Percentiles rank a stretch among this genome's conserved stretches.
phyloP scores from a whole-genome alignment of 2,113 vertebrate species.

The Gallinago jamesoni region DNA sequence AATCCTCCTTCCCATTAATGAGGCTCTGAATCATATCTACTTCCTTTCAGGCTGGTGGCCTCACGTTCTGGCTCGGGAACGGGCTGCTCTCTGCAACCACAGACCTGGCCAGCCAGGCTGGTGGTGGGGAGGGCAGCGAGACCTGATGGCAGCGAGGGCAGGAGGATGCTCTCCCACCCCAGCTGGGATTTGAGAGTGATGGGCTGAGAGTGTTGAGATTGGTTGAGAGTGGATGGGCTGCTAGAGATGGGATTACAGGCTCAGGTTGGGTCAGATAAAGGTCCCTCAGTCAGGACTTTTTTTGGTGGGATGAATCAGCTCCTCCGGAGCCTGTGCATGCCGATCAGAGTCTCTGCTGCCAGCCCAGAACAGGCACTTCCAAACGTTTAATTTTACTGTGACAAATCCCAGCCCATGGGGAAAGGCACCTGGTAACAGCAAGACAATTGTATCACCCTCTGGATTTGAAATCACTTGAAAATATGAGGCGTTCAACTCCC shows the following conservation, averaged over 20 bases:
- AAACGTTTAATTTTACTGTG: background rate
- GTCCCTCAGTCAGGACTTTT: background rate
- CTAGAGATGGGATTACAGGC: background rate
- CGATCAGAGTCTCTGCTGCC: background rate
- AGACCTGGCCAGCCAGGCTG: background rate
- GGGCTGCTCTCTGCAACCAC: background rate
- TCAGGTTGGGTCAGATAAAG: accelerated
- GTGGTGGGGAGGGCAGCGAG: background rate
- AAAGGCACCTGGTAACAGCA: background rate
- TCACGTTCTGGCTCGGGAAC: accelerated
- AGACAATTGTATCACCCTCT: background rate
- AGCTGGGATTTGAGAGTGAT: background rate
- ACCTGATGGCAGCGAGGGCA: background rate
- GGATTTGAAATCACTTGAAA: slow-evolving; percentile 5
- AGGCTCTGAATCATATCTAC: slow-evolving; percentile 33
- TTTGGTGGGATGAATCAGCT: background rate
- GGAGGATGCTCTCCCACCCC: background rate
- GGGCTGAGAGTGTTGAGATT: too few relatives aligned
- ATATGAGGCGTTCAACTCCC: background rate
- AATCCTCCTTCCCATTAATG: slow-evolving; percentile 17
- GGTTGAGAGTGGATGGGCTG: background rate
- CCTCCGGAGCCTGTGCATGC: accelerated
- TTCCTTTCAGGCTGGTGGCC: slow-evolving; percentile 6
- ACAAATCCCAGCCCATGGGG: background rate
- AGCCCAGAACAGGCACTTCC: background rate